A percentile compares a stretch with the other conserved stretches of the same genome.
These are phyloP conservation scores for Peromyscus polionotus DNA, from an alignment of 2,113 vertebrate species.

Conservation along the genomic window DNA sequence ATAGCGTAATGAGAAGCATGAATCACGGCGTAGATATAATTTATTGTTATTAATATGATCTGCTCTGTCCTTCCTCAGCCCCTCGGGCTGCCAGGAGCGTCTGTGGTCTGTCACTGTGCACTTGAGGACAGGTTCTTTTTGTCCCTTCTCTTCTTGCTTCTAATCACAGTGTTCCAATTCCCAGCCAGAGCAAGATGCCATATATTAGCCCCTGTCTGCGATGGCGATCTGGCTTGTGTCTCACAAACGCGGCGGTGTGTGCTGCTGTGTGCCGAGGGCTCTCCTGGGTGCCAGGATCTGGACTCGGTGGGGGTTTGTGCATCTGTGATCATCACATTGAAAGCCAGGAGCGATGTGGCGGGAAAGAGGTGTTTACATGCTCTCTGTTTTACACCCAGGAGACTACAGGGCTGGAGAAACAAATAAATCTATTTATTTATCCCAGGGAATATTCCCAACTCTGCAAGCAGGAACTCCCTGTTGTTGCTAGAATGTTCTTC, in stretches of 20 bases:
- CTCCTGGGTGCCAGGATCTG: not conserved
- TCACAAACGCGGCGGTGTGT: not conserved
- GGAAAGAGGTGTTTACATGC: not conserved
- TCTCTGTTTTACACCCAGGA: not conserved
- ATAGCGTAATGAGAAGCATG: conserved; percentile 23
- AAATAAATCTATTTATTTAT: too few relatives aligned
- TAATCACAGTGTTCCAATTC: conserved; percentile 73
- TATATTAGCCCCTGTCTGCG: conserved; percentile 74
- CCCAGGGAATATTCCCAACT: not conserved
- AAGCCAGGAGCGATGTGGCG: not conserved
- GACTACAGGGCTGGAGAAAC: not conserved
- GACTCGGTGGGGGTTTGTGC: not conserved
- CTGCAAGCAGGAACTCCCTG: not conserved
- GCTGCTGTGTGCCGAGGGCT: not conserved
- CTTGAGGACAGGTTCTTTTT: conserved; percentile 74
- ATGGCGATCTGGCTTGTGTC: conserved; percentile 76
- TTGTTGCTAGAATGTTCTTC: not conserved
- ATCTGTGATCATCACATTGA: fast-evolving
- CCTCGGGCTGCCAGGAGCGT: conserved; percentile 63
- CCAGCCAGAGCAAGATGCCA: conserved; percentile 18
- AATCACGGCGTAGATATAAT: conserved; percentile 74
- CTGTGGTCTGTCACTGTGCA: conserved; percentile 76
- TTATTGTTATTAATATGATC: conserved; percentile 84
- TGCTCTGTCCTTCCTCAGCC: conserved; percentile 74
- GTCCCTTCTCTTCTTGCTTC: conserved; percentile 66